Percentiles rank a stretch among this genome's conserved stretches.
These are phyloP conservation scores for Rynchops niger DNA, from an alignment of 2,113 vertebrate genomes.

Conservation along the genomic window DNA sequence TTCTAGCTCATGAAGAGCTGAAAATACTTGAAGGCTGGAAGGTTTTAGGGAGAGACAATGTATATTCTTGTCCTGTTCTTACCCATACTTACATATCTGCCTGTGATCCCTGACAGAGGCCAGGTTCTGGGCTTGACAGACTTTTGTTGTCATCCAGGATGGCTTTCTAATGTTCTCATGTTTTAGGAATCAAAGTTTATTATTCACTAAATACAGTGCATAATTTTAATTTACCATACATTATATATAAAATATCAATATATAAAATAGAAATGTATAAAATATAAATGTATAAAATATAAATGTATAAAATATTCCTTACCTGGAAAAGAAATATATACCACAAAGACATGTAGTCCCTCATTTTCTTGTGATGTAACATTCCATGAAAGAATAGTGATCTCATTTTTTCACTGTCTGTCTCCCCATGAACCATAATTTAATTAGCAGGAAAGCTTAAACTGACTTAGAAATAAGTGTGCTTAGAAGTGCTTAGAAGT, in stretches of 20 bases:
- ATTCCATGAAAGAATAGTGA: not conserved
- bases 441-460: not conserved
- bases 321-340: not conserved
- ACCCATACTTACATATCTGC: not conserved
- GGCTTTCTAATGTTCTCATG: not conserved
- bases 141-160: not conserved
- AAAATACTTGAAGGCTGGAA: not conserved
- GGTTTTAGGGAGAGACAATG: not conserved
- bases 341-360: accelerated
- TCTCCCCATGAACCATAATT: not conserved
- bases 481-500: not conserved
- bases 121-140: not conserved
- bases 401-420: not conserved
- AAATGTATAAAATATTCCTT: not conserved
- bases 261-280: not conserved
- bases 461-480: no score
- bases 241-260: not conserved
- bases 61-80: not conserved
- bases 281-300: not conserved
- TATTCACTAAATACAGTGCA: not conserved
- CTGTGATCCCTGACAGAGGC: not conserved
- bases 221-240: not conserved
- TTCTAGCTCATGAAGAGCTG: not conserved
- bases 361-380: not conserved
- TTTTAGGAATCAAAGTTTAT: not conserved